A percentile compares a stretch with the other conserved stretches of the same genome.
These are phyloP conservation scores for Papilio demoleus DNA, from an alignment of 2,888 invertebrate species.

Conservation along the genomic window DNA sequence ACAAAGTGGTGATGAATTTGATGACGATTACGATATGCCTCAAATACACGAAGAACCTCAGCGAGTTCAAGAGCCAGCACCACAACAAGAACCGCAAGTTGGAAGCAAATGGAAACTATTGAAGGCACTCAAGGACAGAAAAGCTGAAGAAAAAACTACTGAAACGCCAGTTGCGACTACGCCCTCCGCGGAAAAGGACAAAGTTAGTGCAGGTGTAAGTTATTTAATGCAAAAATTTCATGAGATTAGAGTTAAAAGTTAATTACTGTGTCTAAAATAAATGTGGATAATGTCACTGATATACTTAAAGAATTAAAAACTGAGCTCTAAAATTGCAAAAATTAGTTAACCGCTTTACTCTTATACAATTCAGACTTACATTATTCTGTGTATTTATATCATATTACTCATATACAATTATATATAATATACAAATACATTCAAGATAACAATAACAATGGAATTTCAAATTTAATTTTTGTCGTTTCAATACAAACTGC, in stretches of 20 bases:
- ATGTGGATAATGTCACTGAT: constrained; percentile 3
- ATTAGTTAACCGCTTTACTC: constrained; percentile 22
- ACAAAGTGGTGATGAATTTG: constrained; percentile 88
- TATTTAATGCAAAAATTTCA: constrained; percentile 86
- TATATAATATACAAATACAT: constrained; percentile 4
- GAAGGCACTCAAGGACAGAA: constrained; percentile 94
- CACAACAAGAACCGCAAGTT: constrained; percentile 82
- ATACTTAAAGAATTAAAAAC: constrained; percentile 11
- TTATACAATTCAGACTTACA: neutral
- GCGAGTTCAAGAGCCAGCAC: constrained; percentile 62
- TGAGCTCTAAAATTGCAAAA: constrained; percentile 4
- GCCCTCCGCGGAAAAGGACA: constrained; percentile 84
- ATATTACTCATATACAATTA: neutral
- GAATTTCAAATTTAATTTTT: neutral
- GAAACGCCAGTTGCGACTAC: constrained; percentile 86
- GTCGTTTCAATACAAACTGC: constrained; percentile 34
- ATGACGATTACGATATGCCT: constrained; percentile 85
- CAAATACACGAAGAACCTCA: constrained; percentile 68
- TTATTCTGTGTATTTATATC: constrained; percentile 1
- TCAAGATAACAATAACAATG: neutral
- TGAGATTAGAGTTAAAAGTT: constrained; percentile 86
- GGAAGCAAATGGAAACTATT: constrained; percentile 96
- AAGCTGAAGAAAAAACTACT: constrained; percentile 93
- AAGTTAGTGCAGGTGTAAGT: constrained; percentile 88
- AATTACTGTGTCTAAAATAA: constrained; percentile 49